phyloP scores from a whole-genome alignment of 2,888 invertebrate genomes.

The Tricholauxania praeusta region DNA sequence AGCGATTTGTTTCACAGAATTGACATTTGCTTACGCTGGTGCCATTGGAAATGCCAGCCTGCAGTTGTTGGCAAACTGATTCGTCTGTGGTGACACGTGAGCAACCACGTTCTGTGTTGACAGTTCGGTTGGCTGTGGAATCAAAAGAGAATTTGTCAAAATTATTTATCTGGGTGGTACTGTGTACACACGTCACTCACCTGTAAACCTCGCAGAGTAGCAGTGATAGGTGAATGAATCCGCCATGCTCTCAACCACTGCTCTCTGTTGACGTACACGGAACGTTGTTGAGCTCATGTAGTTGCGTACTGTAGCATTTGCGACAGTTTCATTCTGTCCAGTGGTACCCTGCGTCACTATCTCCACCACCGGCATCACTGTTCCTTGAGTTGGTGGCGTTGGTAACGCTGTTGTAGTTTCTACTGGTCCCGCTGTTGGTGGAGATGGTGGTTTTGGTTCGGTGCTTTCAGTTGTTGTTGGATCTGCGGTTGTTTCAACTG shows the following conservation, averaged over 20 bases:
- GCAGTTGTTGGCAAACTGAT: conserved; percentile 54
- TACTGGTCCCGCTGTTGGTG: conserved; percentile 50
- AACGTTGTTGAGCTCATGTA: conserved; percentile 42
- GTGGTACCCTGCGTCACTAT: not conserved
- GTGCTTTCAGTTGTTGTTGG: conserved; percentile 41
- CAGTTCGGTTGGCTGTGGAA: conserved; percentile 50
- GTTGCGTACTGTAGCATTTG: conserved; percentile 27
- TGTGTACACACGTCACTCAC: conserved; percentile 46
- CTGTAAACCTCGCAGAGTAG: conserved; percentile 53
- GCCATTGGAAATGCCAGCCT: conserved; percentile 33
- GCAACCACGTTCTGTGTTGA: conserved; percentile 59
- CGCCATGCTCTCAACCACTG: conserved; percentile 18
- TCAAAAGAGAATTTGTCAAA: not conserved
- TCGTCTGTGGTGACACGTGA: conserved; percentile 53
- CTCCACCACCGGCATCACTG: not conserved
- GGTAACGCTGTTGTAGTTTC: conserved; percentile 52
- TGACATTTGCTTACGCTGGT: conserved; percentile 51
- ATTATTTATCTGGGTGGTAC: not conserved
- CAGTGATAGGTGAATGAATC: conserved; percentile 56
- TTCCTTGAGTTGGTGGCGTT: conserved; percentile 52
- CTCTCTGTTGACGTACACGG: conserved; percentile 49
- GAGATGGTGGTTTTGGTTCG: conserved; percentile 42
- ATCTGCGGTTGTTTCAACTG: conserved; percentile 31
- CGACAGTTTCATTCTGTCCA: not conserved
- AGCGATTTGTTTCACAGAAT: conserved; percentile 57